Base-by-base conservation (phyloP, 2,113 vertebrate genomes). In the Corythornis vintsioides region DNA sequence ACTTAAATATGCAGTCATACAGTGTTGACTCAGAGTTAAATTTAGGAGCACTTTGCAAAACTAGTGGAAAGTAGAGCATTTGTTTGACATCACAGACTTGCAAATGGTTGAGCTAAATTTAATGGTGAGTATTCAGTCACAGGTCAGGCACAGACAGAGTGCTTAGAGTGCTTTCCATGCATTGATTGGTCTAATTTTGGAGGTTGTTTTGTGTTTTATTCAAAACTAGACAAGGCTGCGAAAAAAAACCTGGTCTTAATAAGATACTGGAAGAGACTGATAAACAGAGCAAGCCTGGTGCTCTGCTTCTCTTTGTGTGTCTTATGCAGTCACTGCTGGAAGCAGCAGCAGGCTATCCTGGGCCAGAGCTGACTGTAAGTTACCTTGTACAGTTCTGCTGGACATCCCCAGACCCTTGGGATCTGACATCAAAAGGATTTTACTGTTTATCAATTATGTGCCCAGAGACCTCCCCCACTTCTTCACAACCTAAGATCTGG, bases 11-110 rank as follows among this genome's bases (percentile, higher is more conserved):
- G 86, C 88, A 93, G 42, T 82, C 0, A 10, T 67, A 90, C 65
- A 66, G 88, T 83, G 96, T 96, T 95, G 92, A 92, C 91, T 96
- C 93, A 94, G 83, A 95, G 93, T 92, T 96, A 96, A 95, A 95
- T 95, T 96, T 97, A 96, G 96, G 82, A 80, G 45, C 57, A 61
- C 88, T 97, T 94, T 94, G 73, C 78, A 94, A 94, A 96, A 94
- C 89, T 83, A 29, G 92, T 83, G 78, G 83, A 95, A 95, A 94
- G 86, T 60, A 87, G 94, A 96, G 60, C 77, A 3, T 89, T 96
- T 93, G 65, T 90, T 96, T 56, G 13, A 94, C 93, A 95, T 94
- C 88, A 87, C 75, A 84, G 80, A 38, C 76, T 95, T 85, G 81
- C 79, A 96, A 94, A 92, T 92, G 79, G 71, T 64, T 81, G 89